Base-by-base conservation (phyloP, 1,140 invertebrate genomes). In the Anastrepha obliqua region DNA sequence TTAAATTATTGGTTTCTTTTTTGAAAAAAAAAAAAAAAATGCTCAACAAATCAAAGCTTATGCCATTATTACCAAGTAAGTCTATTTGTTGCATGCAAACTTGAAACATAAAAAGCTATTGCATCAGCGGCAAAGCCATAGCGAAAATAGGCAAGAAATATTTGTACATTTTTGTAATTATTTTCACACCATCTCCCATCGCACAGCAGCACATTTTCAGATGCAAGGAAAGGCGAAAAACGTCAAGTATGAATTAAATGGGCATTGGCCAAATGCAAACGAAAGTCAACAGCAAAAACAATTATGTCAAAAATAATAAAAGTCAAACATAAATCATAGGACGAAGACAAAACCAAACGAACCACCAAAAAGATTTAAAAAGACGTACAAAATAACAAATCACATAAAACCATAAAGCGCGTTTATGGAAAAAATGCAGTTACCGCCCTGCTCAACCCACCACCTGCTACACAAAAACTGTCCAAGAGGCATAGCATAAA, bases 131-230 rank as follows among this genome's bases (percentile, higher is more conserved):
- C 42, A 39, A 17, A 74, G 42, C 42, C 67, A 74, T 42, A 74
- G 39, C 42, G 67, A 47, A 74, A 8, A 55, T 6, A 55, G 51
- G 42, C 64, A 47, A 74, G 44, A 74, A 67, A 67, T 74, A 74
- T 42, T 44, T 5, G 5, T 74, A 44, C 44, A 44, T 47, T 47
- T 44, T 55, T 55, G 2, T 65, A 65, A 62, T n/a, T 65, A 65
- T 74, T 47, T 74, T n/a, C 67, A 74, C 67, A 74, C 67, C 42
- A 74, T 74, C 44, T 74, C 67, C 67, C 29, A 29, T 29, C 29
- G 29, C 29, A 5, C 67, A 74, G 42, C 44, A 74, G 67, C 39
- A 39, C 15, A 42, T 74, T 70, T 65, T 47, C 15, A 29, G 11
- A 74, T 55, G 51, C 6, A 55, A 55, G 11, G 51, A 55, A 55